Conservation (phyloP, 2,888 invertebrate genomes). For the Lasius fuliginosus region DNA sequence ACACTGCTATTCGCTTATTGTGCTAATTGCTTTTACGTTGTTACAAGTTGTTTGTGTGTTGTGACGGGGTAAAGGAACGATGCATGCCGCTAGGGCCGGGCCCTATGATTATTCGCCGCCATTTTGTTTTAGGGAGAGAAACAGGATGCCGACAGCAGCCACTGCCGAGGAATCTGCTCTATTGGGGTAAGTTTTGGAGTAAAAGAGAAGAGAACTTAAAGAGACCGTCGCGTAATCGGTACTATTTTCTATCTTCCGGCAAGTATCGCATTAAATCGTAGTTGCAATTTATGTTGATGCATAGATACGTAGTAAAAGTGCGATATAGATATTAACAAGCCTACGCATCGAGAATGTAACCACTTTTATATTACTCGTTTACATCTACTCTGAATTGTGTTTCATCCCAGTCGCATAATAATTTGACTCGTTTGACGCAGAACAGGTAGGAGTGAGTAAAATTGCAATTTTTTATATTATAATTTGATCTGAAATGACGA, state of each 20-base stretch:
- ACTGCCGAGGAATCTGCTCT: constrained; percentile 95
- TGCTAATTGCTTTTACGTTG: constrained; percentile 23
- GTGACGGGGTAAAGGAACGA: constrained; percentile 60
- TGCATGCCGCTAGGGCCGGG: constrained; percentile 69
- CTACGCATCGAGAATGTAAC: constrained; percentile 12
- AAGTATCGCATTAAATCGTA: constrained; percentile 35
- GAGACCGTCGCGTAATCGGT: constrained; percentile 28
- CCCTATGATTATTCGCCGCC: constrained; percentile 84
- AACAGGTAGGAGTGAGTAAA: not conserved
- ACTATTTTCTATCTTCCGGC: not conserved
- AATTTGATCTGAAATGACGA: not conserved
- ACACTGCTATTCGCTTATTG: constrained; percentile 5
- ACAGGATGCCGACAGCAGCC: constrained; percentile 91
- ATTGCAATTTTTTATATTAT: not conserved
- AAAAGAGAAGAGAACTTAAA: constrained; percentile 33
- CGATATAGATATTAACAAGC: constrained; percentile 12
- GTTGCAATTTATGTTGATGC: constrained; percentile 43
- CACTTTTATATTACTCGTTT: constrained; percentile 7
- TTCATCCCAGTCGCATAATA: not conserved
- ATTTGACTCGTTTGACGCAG: not conserved
- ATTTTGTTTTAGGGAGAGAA: constrained; percentile 86
- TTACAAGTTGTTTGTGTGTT: constrained; percentile 22
- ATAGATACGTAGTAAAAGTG: constrained; percentile 17
- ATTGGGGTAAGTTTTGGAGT: constrained; percentile 91
- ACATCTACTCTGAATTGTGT: not conserved